Conservation (phyloP, 2,888 invertebrate species). For the Diaprepes abbreviatus region DNA sequence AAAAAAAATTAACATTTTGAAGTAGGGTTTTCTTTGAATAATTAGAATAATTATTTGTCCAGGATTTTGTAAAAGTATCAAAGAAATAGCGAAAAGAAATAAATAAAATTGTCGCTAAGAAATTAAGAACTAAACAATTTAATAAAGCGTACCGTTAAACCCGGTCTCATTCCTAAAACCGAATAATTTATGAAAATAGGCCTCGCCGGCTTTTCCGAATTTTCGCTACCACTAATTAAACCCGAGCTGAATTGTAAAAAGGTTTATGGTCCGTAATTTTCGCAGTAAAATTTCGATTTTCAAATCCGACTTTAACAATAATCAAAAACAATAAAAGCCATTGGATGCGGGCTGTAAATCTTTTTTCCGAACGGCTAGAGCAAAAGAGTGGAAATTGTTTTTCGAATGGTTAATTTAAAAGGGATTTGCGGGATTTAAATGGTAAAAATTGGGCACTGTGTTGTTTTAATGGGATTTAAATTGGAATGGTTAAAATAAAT, state of each 20-base stretch:
- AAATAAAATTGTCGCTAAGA: neutral
- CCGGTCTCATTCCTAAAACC: neutral
- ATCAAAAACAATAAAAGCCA: slow-evolving; percentile 34
- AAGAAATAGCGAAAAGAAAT: neutral
- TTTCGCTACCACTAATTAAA: slow-evolving; percentile 24
- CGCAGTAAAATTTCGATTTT: slow-evolving; percentile 17
- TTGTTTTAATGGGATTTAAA: slow-evolving; percentile 3
- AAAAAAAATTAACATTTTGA: too few relatives aligned
- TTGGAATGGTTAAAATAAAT: neutral
- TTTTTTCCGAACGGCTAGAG: slow-evolving; percentile 14
- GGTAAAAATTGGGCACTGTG: slow-evolving; percentile 8
- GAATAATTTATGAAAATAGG: slow-evolving; percentile 20
- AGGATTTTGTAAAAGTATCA: too few relatives aligned
- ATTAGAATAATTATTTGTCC: too few relatives aligned
- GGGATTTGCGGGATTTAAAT: slow-evolving; percentile 23
- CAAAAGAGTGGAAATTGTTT: slow-evolving; percentile 25
- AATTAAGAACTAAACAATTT: neutral
- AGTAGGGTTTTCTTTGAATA: too few relatives aligned
- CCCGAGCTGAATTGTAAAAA: slow-evolving; percentile 20
- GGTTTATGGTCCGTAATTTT: slow-evolving; percentile 25
- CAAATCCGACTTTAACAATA: slow-evolving; percentile 13
- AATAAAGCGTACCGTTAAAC: neutral
- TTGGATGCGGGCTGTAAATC: slow-evolving; percentile 26
- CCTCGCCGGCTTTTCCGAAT: slow-evolving; percentile 16
- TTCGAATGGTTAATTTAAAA: slow-evolving; percentile 7